phyloP scores from a whole-genome alignment of 1,140 invertebrate species.

The Arion vulgaris region DNA sequence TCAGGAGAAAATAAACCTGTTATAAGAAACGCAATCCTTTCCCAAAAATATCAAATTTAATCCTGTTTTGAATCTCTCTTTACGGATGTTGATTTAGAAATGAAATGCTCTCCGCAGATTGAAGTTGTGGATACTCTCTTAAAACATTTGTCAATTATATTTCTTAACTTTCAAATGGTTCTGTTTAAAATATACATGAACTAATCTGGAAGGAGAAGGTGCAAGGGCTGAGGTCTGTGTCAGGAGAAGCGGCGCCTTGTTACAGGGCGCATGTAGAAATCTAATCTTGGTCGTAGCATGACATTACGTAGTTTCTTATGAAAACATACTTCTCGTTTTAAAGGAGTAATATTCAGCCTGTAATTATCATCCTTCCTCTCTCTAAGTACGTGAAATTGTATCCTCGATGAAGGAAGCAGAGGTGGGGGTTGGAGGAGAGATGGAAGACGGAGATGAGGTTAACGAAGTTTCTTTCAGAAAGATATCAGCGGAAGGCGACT shows the following conservation, averaged over 20 bases:
- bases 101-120: background rate
- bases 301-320: background rate
- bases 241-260: background rate
- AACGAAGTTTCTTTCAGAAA: background rate
- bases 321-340: constrained; percentile 8
- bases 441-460: background rate
- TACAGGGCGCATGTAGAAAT: background rate
- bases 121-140: background rate
- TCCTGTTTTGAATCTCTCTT: background rate
- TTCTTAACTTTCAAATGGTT: background rate
- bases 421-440: background rate
- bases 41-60: background rate
- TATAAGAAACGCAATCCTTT: too few relatives aligned
- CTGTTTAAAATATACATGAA: background rate
- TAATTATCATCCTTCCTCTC: background rate
- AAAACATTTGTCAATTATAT: background rate
- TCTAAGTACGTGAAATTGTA: constrained; percentile 14
- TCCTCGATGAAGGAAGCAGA: background rate
- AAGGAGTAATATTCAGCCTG: constrained; percentile 8
- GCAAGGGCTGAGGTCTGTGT: background rate
- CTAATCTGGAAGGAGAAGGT: constrained; percentile 7
- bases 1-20: too few relatives aligned
- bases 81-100: background rate
- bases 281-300: background rate
- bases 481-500: background rate